A percentile compares a stretch with the other conserved stretches of the same genome.
These are phyloP conservation scores for Seira ritae DNA, from an alignment of 2,888 invertebrate genomes.

Conservation along the genomic window DNA sequence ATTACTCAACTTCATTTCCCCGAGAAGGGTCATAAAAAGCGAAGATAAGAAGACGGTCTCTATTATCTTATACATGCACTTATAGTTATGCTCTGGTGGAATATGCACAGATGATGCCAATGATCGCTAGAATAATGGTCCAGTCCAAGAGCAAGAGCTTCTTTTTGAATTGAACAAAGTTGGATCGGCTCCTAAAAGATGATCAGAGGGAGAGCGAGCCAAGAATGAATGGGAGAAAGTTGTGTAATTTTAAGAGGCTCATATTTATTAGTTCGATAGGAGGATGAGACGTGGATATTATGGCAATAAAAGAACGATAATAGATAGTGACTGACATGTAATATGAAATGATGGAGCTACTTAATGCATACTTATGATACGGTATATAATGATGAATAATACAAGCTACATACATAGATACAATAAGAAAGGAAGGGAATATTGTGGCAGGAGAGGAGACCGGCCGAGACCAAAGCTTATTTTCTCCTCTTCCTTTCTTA, in stretches of 20 bases:
- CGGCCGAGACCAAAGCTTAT: too few species aligned
- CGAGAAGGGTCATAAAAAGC: slow-evolving; percentile 35
- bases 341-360: slow-evolving; percentile 59
- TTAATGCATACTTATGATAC: slow-evolving; percentile 61
- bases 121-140: slow-evolving; percentile 33
- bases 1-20: slow-evolving; percentile 16
- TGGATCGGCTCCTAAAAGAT: not conserved
- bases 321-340: slow-evolving; percentile 67
- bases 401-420: too few species aligned
- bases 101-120: slow-evolving; percentile 44
- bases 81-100: slow-evolving; percentile 3
- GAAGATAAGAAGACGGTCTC: slow-evolving; percentile 33
- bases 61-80: slow-evolving; percentile 24
- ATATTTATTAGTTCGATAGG: slow-evolving; percentile 53
- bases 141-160: not conserved
- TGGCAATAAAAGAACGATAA: slow-evolving; percentile 67
- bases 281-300: slow-evolving; percentile 60
- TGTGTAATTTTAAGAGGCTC: slow-evolving; percentile 10
- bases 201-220: not conserved
- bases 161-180: too few species aligned
- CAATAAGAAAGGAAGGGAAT: too few species aligned
- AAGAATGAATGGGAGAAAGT: slow-evolving; percentile 9
- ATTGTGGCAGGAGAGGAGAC: too few species aligned
- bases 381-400: slow-evolving; percentile 22
- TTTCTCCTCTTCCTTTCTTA: too few species aligned